Conservation (phyloP, 2,113 vertebrate species). For the Apus apus region DNA sequence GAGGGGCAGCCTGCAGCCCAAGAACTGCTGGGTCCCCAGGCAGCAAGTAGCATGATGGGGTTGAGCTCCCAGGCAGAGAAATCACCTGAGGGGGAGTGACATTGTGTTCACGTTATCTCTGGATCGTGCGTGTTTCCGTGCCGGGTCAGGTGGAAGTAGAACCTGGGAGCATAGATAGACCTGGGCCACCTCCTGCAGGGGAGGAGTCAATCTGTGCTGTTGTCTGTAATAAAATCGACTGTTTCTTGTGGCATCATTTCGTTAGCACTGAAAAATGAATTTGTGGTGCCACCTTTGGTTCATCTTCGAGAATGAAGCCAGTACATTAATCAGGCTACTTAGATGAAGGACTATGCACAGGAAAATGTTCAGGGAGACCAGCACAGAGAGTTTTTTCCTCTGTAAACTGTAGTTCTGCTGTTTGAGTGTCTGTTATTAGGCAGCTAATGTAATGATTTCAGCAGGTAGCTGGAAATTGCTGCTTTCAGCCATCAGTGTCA, state of each 20-base stretch:
- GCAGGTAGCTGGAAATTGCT: not conserved
- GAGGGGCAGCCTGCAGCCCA: not conserved
- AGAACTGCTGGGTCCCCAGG: not conserved
- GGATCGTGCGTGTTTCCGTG: not conserved
- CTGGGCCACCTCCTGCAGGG: not conserved
- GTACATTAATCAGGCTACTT: conserved; percentile 44
- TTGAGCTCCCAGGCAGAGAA: not conserved
- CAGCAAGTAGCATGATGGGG: not conserved
- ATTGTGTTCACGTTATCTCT: not conserved
- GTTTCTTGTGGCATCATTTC: not conserved
- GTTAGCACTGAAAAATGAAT: conserved; percentile 52
- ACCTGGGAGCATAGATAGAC: accelerated
- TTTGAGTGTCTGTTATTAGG: accelerated
- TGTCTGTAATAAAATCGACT: not conserved
- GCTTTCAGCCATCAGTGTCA: not conserved
- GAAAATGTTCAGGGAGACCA: not conserved
- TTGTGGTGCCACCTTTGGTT: conserved; percentile 66
- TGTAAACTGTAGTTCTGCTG: not conserved
- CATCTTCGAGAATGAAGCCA: conserved; percentile 46
- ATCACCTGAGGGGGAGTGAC: not conserved
- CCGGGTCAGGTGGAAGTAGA: not conserved
- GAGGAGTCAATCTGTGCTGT: not conserved
- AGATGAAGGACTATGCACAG: conserved; percentile 6
- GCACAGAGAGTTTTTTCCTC: not conserved
- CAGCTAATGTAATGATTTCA: not conserved